Conservation (phyloP, 1,140 invertebrate genomes). For the Planococcus citri region DNA sequence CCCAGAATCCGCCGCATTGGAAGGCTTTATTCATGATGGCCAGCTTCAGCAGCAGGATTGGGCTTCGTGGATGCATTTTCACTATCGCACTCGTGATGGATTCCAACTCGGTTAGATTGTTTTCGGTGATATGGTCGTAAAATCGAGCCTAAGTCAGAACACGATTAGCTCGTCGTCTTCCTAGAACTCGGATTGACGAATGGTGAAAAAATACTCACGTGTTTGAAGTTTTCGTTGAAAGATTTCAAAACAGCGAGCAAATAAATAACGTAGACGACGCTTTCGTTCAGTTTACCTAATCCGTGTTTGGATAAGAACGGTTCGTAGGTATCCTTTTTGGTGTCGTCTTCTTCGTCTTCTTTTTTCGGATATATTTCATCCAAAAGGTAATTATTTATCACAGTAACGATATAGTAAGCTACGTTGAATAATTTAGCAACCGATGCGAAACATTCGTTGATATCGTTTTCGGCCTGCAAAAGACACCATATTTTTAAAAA, state of each 20-base stretch:
- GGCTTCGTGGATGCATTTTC: conserved; percentile 6
- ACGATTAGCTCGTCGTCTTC: no score
- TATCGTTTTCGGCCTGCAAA: conserved; percentile 2
- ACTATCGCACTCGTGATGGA: background rate
- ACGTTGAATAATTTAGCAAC: conserved; percentile 14
- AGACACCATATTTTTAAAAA: no score
- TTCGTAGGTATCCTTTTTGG: conserved; percentile 2
- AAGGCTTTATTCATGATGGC: conserved; percentile 11
- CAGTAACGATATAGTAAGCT: conserved; percentile 1
- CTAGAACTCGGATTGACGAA: no score
- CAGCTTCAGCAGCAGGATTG: background rate
- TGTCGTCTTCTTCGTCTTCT: background rate
- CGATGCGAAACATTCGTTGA: conserved; percentile 17
- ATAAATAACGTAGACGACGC: conserved; percentile 12
- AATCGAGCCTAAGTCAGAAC: background rate
- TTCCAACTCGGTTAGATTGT: background rate
- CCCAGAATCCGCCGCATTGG: conserved; percentile 1
- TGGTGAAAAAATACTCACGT: background rate
- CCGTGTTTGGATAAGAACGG: conserved; percentile 1
- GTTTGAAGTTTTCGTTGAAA: conserved; percentile 8
- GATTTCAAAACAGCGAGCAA: background rate
- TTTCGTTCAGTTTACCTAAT: conserved; percentile 6
- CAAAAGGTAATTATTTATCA: conserved; percentile 3
- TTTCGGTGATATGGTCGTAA: conserved; percentile 5
- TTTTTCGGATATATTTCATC: background rate